Base-by-base conservation (phyloP, 1,140 invertebrate genomes). In the Lordiphosa stackelbergi region DNA sequence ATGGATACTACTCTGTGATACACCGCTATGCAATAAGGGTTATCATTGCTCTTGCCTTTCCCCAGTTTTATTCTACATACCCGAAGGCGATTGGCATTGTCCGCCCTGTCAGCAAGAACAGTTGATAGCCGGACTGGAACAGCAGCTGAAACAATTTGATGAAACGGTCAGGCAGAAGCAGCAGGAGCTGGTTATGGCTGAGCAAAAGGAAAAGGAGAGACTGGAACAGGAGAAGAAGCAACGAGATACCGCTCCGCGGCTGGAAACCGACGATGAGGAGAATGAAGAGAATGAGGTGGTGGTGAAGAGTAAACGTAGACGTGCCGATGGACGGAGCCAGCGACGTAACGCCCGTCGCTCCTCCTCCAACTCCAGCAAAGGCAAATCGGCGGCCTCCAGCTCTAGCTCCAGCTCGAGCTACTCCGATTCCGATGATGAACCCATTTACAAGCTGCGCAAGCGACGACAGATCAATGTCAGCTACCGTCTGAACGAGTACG, bases 31-130 rank as follows among this genome's bases (percentile, higher is more conserved):
- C 89, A 96, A 99, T 88, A 93, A 92, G 62, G 97, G 96, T 13
- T 98, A 96, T 92, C 97, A 99, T 89, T 96, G 95, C 43, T 95
- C 94, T 4, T 99, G 97, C 87, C 90, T 98, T 0, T 92, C 94
- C 37, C 97, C 97, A 1, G 92, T 96, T 11, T 89, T 99, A 5
- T 93, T 98, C 88, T 90, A 97, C 1, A 96, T 99, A 77, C 97
- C 97, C 4, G 96, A 98, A 85, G 97, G 97, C 13, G 95, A 98
- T 85, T 99, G 97, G 98, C 97, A 93, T 88, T 99, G 98, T 88
- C 97, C 97, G 41, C 95, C 95, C 0, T 99, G 97, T 89, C 94
- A 97, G 87, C 97, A 96, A 93, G 90, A 90, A 58, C 89, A 90
- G 57, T 87, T 98, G 8, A 90, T 97, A 40, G 88, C 88, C n/a